phyloP scores from a whole-genome alignment of 2,797 vertebrate species.

The Crocidura indochinensis region DNA sequence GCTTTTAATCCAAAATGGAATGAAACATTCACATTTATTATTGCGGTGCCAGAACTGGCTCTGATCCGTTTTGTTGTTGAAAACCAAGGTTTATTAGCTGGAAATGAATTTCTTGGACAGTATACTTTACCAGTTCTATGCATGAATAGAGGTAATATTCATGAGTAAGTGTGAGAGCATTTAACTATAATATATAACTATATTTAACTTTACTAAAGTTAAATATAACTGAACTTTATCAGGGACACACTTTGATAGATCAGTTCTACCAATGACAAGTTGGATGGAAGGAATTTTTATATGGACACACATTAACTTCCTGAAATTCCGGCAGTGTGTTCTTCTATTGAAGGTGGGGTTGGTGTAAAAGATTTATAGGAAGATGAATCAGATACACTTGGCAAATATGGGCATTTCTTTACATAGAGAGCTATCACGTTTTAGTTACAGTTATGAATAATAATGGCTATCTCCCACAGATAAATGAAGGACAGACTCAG shows the following conservation, averaged over 20 bases:
- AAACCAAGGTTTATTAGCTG: conserved; percentile 89
- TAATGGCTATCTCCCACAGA: neutral
- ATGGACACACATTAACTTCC: neutral
- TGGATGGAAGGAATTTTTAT: neutral
- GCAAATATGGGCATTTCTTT: neutral
- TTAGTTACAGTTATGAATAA: conserved; percentile 26
- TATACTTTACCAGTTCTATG: conserved; percentile 94
- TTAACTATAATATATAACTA: neutral
- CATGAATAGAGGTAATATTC: conserved; percentile 93
- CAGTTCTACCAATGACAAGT: neutral
- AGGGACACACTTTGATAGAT: neutral
- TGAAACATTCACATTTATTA: conserved; percentile 91
- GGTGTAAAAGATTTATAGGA: neutral
- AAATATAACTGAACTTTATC: conserved; percentile 32
- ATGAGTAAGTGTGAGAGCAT: conserved; percentile 10
- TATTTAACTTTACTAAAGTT: conserved; percentile 17
- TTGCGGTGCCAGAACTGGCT: conserved; percentile 93
- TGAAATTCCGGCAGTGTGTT: neutral
- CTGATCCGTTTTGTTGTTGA: conserved; percentile 93
- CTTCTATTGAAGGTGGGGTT: neutral
- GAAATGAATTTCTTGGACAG: conserved; percentile 94
- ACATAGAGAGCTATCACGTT: neutral
- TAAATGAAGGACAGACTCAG: neutral
- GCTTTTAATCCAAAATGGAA: conserved; percentile 94
- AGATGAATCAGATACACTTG: conserved; percentile 37